Evolutionary conservation across 2,888 invertebrate genomes (phyloP).

Genomic region (Synergus umbraculus): DNA sequence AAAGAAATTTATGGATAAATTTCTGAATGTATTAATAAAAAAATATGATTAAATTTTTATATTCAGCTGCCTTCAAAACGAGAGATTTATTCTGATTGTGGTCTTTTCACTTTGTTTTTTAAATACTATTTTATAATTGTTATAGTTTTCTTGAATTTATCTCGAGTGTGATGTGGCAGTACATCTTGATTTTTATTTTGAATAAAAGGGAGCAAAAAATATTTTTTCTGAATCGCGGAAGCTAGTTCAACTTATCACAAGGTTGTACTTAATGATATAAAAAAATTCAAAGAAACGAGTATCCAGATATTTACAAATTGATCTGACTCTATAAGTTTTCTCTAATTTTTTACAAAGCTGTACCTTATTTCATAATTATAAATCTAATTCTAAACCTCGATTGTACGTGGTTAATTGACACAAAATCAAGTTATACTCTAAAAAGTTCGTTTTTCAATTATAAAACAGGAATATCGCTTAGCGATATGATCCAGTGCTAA

Average conservation of each 20-base stretch:
- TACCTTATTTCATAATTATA: background rate
- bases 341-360: background rate
- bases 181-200: background rate
- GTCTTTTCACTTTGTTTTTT: background rate
- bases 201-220: background rate
- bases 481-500: background rate
- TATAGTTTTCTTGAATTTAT: background rate
- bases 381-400: slow-evolving; percentile 9
- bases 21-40: background rate
- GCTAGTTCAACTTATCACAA: slow-evolving; percentile 12
- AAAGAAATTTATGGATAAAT: background rate
- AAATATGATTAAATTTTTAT: background rate
- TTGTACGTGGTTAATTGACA: slow-evolving; percentile 40
- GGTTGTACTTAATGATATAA: slow-evolving; percentile 1
- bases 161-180: background rate
- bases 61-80: background rate
- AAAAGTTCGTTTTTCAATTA: slow-evolving; percentile 15
- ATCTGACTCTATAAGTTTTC: background rate
- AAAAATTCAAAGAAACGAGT: slow-evolving; percentile 15
- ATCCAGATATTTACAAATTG: slow-evolving; percentile 33
- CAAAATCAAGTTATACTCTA: slow-evolving; percentile 31
- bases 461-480: slow-evolving; percentile 17
- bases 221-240: slow-evolving; percentile 4
- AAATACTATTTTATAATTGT: slow-evolving; percentile 68
- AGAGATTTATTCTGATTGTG: background rate